phyloP scores from a whole-genome alignment of 2,888 invertebrate genomes.

The Noctua janthina region DNA sequence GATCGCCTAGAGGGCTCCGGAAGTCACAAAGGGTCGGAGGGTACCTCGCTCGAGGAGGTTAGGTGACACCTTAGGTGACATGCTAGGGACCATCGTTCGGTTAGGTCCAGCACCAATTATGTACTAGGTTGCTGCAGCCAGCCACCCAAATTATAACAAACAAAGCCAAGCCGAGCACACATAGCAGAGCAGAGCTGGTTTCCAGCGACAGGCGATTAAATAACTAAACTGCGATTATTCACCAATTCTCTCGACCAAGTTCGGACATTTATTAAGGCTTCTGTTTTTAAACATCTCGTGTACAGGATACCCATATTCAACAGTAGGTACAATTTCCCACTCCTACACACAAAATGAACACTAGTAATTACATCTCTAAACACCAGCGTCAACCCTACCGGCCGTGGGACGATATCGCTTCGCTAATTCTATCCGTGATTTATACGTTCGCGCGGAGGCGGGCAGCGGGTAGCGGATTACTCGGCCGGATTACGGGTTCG shows the following conservation, averaged over 20 bases:
- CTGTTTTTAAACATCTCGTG: background rate
- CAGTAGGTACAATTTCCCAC: background rate
- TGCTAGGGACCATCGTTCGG: background rate
- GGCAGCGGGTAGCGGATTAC: constrained; percentile 67
- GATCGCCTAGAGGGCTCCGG: no score
- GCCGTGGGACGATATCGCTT: constrained; percentile 66
- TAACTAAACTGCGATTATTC: background rate
- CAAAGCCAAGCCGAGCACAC: background rate
- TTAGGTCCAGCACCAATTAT: background rate
- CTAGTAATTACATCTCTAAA: constrained; percentile 12
- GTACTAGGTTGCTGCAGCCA: background rate
- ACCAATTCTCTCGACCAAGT: background rate
- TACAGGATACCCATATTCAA: background rate
- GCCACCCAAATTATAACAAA: background rate
- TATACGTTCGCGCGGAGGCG: constrained; percentile 67
- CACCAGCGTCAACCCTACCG: constrained; percentile 53
- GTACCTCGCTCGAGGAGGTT: background rate
- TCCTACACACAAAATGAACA: background rate
- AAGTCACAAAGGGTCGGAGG: background rate
- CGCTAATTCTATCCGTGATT: constrained; percentile 71
- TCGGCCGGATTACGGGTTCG: constrained; percentile 68
- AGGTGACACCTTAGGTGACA: background rate
- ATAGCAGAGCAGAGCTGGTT: background rate
- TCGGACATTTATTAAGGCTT: background rate
- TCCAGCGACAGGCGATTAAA: background rate